Conservation (phyloP, 2,113 vertebrate species). For the Callaeas wilsoni region DNA sequence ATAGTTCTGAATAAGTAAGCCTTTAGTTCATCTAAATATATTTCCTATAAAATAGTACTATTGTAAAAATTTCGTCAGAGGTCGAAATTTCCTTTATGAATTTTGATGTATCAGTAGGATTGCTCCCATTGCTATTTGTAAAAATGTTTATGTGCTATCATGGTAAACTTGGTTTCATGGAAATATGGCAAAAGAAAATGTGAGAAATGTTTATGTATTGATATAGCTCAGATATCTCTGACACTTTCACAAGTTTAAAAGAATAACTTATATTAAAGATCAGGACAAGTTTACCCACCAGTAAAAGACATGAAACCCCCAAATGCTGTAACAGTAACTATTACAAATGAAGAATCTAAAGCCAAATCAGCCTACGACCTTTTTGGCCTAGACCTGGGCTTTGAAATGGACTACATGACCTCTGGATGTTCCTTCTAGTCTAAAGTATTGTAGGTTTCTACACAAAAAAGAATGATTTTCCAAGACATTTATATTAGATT, state of each 20-base stretch:
- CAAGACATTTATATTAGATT: not conserved
- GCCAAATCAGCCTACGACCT: not conserved
- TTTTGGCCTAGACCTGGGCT: not conserved
- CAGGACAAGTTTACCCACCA: not conserved
- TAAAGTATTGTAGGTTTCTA: not conserved
- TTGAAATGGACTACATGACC: not conserved
- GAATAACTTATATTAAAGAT: not conserved
- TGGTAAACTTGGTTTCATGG: not conserved
- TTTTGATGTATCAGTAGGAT: not conserved
- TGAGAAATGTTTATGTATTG: not conserved
- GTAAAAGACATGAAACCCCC: not conserved
- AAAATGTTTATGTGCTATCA: not conserved
- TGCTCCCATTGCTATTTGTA: not conserved
- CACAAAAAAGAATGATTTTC: not conserved
- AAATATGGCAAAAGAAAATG: not conserved
- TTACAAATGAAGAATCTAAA: not conserved
- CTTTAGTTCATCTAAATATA: not conserved
- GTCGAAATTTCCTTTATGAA: not conserved
- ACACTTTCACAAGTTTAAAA: not conserved
- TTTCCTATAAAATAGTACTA: not conserved
- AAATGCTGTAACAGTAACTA: not conserved
- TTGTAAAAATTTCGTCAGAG: not conserved
- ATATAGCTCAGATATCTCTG: not conserved
- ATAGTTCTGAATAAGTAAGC: not conserved
- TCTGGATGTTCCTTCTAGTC: not conserved